Conservation (phyloP, 2,888 invertebrate genomes). For the Rhamnusium bicolor region DNA sequence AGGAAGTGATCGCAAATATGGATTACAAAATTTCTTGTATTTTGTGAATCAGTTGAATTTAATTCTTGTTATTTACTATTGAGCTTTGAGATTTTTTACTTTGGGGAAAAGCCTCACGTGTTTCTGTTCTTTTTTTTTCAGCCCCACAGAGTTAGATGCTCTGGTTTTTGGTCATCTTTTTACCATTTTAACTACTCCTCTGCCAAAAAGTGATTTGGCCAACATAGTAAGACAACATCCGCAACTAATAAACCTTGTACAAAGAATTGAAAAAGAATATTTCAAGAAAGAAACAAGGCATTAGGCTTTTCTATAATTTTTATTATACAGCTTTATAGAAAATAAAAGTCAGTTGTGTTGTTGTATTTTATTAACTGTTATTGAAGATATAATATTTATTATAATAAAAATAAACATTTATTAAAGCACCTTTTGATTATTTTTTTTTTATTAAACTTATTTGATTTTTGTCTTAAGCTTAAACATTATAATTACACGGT, state of each 20-base stretch:
- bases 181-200: conserved; percentile 90
- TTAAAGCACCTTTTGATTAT: conserved; percentile 37
- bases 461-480: conserved; percentile 10
- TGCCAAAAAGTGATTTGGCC: conserved; percentile 88
- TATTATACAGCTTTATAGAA: not conserved
- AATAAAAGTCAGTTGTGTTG: conserved; percentile 20
- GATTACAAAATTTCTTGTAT: no score
- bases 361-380: conserved; percentile 28
- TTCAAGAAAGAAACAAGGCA: conserved; percentile 73
- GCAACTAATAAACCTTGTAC: conserved; percentile 86
- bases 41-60: no score
- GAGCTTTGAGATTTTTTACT: no score
- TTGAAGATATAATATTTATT: not conserved
- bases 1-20: no score
- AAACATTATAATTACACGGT: conserved; percentile 38
- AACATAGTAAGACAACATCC: conserved; percentile 85
- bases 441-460: not conserved
- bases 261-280: conserved; percentile 87
- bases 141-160: conserved; percentile 96
- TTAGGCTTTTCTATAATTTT: conserved; percentile 5
- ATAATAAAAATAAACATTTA: conserved; percentile 33
- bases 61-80: no score
- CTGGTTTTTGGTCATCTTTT: conserved; percentile 98
- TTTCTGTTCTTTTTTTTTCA: conserved; percentile 71
- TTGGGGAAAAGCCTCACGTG: no score